Evolutionary conservation across 2,888 invertebrate species (phyloP).

Genomic region (Calephelis perditalis): DNA sequence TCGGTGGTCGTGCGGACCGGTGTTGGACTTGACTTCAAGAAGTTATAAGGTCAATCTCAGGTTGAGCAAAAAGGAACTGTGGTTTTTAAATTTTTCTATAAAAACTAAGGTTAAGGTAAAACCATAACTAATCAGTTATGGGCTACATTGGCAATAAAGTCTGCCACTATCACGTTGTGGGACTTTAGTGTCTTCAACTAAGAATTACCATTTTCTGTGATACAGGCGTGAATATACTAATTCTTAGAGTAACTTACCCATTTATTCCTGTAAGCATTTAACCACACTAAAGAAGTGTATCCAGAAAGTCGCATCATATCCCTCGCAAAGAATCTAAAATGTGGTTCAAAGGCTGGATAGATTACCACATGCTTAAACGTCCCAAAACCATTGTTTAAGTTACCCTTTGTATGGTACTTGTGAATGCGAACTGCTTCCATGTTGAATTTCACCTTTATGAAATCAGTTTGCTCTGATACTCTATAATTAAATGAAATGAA

Average conservation of each 20-base stretch:
- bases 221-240: not conserved
- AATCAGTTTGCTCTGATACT: slow-evolving; percentile 49
- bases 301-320: slow-evolving; percentile 80
- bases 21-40: no score
- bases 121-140: no score
- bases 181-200: no score
- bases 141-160: no score
- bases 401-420: slow-evolving; percentile 44
- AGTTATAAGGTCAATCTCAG: no score
- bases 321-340: slow-evolving; percentile 75
- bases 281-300: slow-evolving; percentile 52
- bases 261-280: slow-evolving; percentile 62
- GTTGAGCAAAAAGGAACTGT: no score
- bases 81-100: no score
- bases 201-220: no score
- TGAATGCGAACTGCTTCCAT: slow-evolving; percentile 49
- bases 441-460: slow-evolving; percentile 50
- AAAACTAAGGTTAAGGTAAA: no score
- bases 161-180: no score
- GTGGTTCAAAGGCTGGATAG: slow-evolving; percentile 78
- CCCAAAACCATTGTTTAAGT: slow-evolving; percentile 25
- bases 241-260: slow-evolving; percentile 41
- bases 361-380: slow-evolving; percentile 50
- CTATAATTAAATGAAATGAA: slow-evolving; percentile 35
- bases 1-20: no score